A percentile compares a stretch with the other conserved stretches of the same genome.
These are phyloP conservation scores for Camponotus pennsylvanicus DNA, from an alignment of 1,140 invertebrate genomes.

Conservation along the genomic window DNA sequence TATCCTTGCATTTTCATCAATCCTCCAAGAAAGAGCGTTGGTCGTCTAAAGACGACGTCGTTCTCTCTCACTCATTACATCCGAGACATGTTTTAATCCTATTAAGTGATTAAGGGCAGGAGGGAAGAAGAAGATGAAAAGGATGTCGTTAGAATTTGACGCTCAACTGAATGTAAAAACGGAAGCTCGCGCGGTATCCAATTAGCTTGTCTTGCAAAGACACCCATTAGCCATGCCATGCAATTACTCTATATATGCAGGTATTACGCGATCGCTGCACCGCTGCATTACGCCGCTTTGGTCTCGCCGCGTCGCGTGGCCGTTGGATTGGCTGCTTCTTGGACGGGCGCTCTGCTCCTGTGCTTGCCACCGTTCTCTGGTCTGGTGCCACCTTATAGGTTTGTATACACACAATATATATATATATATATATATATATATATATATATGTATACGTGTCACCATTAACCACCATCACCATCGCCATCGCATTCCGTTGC, in stretches of 20 bases:
- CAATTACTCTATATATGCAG: slow-evolving; percentile 74
- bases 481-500: not conserved
- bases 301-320: slow-evolving; percentile 89
- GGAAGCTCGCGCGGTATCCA: not conserved
- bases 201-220: slow-evolving; percentile 1
- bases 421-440: too few species aligned
- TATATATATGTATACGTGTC: not conserved
- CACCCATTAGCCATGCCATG: not conserved
- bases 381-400: slow-evolving; percentile 83
- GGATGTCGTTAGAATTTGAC: not conserved
- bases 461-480: slow-evolving; percentile 6
- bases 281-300: slow-evolving; percentile 91
- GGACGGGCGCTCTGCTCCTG: slow-evolving; percentile 85
- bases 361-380: slow-evolving; percentile 84
- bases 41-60: not conserved
- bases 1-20: slow-evolving; percentile 13
- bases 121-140: too few species aligned
- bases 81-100: not conserved
- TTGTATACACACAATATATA: slow-evolving; percentile 17
- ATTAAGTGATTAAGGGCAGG: not conserved
- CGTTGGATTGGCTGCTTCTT: slow-evolving; percentile 84
- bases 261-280: slow-evolving; percentile 92
- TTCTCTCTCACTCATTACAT: not conserved
- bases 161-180: not conserved
- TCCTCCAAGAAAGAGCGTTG: not conserved